These are phyloP conservation scores for Dugesia japonica DNA, from an alignment of 2,888 invertebrate genomes.

Conservation along the genomic window DNA sequence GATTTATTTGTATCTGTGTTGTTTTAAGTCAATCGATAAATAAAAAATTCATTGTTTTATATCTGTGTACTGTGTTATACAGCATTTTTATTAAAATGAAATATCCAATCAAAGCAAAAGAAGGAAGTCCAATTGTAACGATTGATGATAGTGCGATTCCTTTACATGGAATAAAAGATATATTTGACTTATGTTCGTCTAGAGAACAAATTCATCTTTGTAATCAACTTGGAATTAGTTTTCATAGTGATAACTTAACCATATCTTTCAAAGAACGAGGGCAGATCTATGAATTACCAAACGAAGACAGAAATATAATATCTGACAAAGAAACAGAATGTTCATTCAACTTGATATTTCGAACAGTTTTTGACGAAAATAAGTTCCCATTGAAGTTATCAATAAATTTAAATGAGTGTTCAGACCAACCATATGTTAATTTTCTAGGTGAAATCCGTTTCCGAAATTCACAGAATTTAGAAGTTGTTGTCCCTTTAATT, in stretches of 20 bases:
- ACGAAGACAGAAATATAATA: not conserved
- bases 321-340: not conserved
- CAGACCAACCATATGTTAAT: not conserved
- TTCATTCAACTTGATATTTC: not conserved
- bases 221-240: not conserved
- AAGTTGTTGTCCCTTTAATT: not conserved
- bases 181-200: not conserved
- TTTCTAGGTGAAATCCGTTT: not conserved
- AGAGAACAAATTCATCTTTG: not conserved
- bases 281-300: not conserved
- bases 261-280: not conserved
- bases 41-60: too few species aligned
- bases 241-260: not conserved
- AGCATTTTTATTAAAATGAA: too few species aligned
- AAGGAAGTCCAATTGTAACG: not conserved
- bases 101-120: not conserved
- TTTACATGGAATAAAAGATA: conserved; percentile 6
- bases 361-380: not conserved
- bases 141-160: not conserved
- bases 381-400: not conserved
- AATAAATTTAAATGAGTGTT: not conserved
- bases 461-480: not conserved
- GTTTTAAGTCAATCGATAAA: too few species aligned
- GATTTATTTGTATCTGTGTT: too few species aligned
- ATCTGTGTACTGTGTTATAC: too few species aligned